Evolutionary conservation across 2,113 vertebrate genomes (phyloP), one percentile per base, ranked within the genome.

Genomic region (Chaetodon trifascialis): DNA sequence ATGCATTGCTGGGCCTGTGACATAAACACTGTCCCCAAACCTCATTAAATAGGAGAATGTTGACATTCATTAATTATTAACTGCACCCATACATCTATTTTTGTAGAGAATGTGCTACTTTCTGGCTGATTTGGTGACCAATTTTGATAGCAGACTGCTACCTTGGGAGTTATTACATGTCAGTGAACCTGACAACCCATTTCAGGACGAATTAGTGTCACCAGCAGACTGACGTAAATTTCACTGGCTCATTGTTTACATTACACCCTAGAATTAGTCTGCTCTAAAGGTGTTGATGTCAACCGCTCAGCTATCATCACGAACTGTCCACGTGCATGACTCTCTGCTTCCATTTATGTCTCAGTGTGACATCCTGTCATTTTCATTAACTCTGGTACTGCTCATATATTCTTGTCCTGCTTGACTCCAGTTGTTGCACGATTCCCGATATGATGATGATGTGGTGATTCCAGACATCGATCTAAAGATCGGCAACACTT

Each of bases 1-100:
- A 78, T 40, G 17, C 82, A 67, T 59, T 83, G 55, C 81, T 87
- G 70, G 23, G 62, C 54, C 76, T 62, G 66, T 74, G 73, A 75
- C 78, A 86, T 46, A 11, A 79, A 77, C 78, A 84, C 42, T 60
- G 73, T 36, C 58, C 70, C 56, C 79, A 76, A 76, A 73, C 7
- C 19, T 55, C 23, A 82, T 78, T 36, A 74, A 77, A 76, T 2
- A 64, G 14, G 11, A 56, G 59, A 59, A 36, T 55, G 72, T 16
- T 72, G 67, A 87, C 66, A 79, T 73, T 59, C 67, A 85, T 85
- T n/a, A 73, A 68, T 73, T 87, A 84, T 86, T 75, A 73, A 83
- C 38, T 1, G 44, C 38, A 49, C 7, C 30, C 8, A 14, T 73
- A 69, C 21, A 17, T 82, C 82, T 87, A 80, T 92, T 90, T 88